Conservation (phyloP, 92 coral and sea anemone genomes). For the Porites evermanni region DNA sequence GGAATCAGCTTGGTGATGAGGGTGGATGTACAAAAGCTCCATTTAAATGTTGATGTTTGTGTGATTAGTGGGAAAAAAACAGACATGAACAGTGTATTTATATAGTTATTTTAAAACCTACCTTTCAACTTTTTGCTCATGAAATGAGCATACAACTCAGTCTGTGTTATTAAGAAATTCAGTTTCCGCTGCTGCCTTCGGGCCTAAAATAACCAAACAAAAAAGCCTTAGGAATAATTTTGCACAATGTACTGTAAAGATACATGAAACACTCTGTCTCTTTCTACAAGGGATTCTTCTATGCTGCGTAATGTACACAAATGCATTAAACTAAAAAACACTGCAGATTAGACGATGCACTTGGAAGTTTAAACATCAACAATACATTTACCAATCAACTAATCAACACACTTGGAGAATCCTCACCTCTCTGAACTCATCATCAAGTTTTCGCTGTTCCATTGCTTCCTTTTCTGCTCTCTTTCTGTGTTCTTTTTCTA, state of each 20-base stretch:
- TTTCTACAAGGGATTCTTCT: no score
- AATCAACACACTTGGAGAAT: not conserved
- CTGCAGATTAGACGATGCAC: no score
- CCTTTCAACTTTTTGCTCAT: slow-evolving; percentile 98
- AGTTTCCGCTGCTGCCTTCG: slow-evolving; percentile 96
- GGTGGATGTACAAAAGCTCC: no score
- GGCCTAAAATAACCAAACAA: slow-evolving; percentile 65
- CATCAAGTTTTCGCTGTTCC: slow-evolving; percentile 98
- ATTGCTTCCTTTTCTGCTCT: slow-evolving; percentile 98
- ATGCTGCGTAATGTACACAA: no score
- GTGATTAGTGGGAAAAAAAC: no score
- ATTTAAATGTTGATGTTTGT: no score
- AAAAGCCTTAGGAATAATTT: not conserved
- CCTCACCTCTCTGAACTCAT: slow-evolving; percentile 93
- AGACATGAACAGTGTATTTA: no score
- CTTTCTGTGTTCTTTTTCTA: slow-evolving; percentile 97
- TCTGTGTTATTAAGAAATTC: slow-evolving; percentile 96
- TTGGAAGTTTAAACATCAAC: no score
- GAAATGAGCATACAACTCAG: slow-evolving; percentile 98
- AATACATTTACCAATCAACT: not conserved
- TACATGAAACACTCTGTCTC: not conserved
- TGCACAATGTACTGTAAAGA: not conserved
- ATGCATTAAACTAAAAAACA: no score
- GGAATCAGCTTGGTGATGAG: no score
- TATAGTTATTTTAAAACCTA: slow-evolving; percentile 25